Conservation (phyloP, 2,888 invertebrate genomes). For the Eupithecia insigniata region DNA sequence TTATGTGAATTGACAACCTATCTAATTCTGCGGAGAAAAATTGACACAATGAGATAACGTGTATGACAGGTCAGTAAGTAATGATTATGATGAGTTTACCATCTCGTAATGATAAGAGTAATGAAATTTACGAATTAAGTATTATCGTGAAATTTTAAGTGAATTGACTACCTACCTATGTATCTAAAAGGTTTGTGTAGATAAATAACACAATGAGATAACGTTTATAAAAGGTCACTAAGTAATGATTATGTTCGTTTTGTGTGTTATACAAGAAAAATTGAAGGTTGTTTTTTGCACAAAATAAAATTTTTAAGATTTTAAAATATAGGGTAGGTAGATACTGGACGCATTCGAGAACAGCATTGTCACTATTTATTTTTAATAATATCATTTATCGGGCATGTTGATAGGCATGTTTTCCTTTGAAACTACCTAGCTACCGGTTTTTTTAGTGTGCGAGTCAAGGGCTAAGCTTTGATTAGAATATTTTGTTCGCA, state of each 20-base stretch:
- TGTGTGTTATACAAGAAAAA: slow-evolving; percentile 53
- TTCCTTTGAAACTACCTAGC: background rate
- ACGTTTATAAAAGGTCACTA: slow-evolving; percentile 50
- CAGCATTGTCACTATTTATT: too few relatives aligned
- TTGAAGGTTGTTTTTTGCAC: slow-evolving; percentile 52
- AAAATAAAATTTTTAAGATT: background rate
- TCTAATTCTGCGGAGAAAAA: slow-evolving; percentile 17
- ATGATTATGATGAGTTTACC: slow-evolving; percentile 66
- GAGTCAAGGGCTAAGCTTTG: background rate
- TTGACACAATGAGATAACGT: slow-evolving; percentile 18
- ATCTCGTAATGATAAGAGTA: slow-evolving; percentile 53
- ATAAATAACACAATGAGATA: slow-evolving; percentile 24
- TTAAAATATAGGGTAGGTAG: background rate
- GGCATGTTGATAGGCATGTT: background rate
- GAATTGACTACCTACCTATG: background rate
- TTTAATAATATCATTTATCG: background rate
- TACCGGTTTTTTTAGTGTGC: background rate
- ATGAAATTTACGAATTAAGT: slow-evolving; percentile 36
- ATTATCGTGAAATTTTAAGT: slow-evolving; percentile 22
- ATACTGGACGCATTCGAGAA: background rate
- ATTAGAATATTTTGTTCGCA: background rate
- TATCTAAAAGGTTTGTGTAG: background rate
- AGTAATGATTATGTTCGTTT: slow-evolving; percentile 35
- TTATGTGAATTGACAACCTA: background rate
- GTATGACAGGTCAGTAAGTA: slow-evolving; percentile 51